A percentile compares a stretch with the other conserved stretches of the same genome.
Evolutionary conservation across 2,888 invertebrate species (phyloP).

Genomic region (Blastobasis lacticolella): DNA sequence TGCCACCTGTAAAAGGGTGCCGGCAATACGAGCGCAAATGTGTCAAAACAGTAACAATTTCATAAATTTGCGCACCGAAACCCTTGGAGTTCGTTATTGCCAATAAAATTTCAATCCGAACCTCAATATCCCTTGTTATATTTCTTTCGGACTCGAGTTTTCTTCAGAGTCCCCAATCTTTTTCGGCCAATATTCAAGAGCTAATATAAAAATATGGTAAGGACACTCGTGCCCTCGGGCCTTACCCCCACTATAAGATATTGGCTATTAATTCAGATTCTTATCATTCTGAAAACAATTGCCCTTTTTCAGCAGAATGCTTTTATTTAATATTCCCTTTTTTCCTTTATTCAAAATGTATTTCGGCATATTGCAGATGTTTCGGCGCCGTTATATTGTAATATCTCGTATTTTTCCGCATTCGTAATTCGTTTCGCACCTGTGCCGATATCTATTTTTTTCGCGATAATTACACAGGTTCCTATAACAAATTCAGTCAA

Average conservation of each 20-base stretch:
- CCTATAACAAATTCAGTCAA: too few species aligned
- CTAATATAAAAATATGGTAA: conserved; percentile 45
- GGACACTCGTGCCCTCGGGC: conserved; percentile 19
- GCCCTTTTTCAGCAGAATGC: conserved; percentile 2
- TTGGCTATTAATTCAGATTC: conserved; percentile 23
- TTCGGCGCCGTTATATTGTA: too few species aligned
- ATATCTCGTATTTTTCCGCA: too few species aligned
- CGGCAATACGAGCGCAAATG: background rate
- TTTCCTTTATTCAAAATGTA: background rate
- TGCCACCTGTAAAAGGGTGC: too few species aligned
- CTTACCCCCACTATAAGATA: conserved; percentile 27
- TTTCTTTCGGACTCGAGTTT: conserved; percentile 29
- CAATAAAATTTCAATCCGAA: conserved; percentile 30
- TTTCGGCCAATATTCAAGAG: conserved; percentile 39
- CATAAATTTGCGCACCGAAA: conserved; percentile 4
- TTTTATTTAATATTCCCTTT: background rate
- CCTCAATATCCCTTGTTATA: conserved; percentile 28
- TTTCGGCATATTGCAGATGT: too few species aligned
- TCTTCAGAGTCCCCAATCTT: conserved; percentile 31
- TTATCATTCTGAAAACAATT: conserved; percentile 10
- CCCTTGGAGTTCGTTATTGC: conserved; percentile 6
- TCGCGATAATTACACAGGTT: too few species aligned
- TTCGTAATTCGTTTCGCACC: too few species aligned
- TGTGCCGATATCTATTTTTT: too few species aligned
- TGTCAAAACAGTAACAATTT: conserved; percentile 1